Conservation (phyloP, 2,113 vertebrate species). For the Myrmecobius fasciatus region DNA sequence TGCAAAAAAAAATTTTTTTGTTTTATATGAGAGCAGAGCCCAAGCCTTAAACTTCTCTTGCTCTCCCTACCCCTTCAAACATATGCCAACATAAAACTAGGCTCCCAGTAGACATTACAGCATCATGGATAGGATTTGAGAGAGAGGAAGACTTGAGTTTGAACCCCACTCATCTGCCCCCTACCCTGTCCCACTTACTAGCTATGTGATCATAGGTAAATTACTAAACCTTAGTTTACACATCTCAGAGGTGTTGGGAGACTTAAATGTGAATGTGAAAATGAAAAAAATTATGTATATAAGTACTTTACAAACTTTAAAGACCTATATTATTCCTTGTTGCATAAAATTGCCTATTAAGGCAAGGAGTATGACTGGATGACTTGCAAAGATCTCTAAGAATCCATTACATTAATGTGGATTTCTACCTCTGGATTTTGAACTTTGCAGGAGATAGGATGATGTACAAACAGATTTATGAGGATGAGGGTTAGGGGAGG, state of each 20-base stretch:
- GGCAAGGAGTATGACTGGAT: neutral
- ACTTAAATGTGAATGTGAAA: neutral
- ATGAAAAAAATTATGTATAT: neutral
- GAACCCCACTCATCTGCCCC: neutral
- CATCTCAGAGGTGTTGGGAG: neutral
- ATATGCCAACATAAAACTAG: neutral
- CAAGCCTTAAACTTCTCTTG: neutral
- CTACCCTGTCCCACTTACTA: neutral
- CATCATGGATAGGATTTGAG: neutral
- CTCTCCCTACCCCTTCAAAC: neutral
- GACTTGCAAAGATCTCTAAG: neutral
- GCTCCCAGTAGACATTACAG: neutral
- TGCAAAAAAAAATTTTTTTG: too few species aligned
- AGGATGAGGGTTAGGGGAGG: neutral
- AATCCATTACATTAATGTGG: neutral
- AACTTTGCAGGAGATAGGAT: neutral
- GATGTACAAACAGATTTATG: conserved; percentile 54
- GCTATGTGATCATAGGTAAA: neutral
- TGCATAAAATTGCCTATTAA: neutral
- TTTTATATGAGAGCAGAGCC: fast-evolving
- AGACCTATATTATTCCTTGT: neutral
- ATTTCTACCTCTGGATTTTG: neutral
- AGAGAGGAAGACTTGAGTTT: neutral
- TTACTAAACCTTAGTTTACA: neutral
- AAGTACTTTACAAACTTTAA: neutral